These are phyloP conservation scores for Drosophila quadrilineata DNA, from an alignment of 1,140 invertebrate genomes.

Conservation along the genomic window DNA sequence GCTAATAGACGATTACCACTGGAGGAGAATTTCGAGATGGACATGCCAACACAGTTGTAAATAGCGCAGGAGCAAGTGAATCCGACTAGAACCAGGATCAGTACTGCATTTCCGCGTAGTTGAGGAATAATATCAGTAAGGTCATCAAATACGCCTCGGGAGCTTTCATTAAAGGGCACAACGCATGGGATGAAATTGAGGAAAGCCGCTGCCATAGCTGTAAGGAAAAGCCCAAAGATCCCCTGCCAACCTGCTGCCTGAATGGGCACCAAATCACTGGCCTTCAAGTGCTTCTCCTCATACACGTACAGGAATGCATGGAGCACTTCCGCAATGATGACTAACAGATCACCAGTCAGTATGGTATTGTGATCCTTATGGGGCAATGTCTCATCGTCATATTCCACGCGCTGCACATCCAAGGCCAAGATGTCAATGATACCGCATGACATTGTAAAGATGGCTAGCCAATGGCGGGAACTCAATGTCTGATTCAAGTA, in stretches of 20 bases:
- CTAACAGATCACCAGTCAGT: slow-evolving; percentile 95
- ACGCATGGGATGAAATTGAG: slow-evolving; percentile 92
- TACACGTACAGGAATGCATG: slow-evolving; percentile 96
- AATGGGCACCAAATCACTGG: slow-evolving; percentile 89
- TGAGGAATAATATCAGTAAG: slow-evolving; percentile 91
- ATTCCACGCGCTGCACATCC: slow-evolving; percentile 81
- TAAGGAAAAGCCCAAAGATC: slow-evolving; percentile 91
- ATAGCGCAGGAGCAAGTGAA: slow-evolving; percentile 96
- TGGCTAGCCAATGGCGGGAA: slow-evolving; percentile 87
- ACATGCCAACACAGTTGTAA: slow-evolving; percentile 97
- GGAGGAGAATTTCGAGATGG: slow-evolving; percentile 96
- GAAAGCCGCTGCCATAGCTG: slow-evolving; percentile 89
- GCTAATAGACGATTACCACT: slow-evolving; percentile 96
- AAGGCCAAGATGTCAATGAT: slow-evolving; percentile 89
- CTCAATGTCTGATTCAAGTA: slow-evolving; percentile 89
- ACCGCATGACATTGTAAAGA: slow-evolving; percentile 90
- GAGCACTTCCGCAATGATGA: slow-evolving; percentile 95
- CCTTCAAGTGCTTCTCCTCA: slow-evolving; percentile 94
- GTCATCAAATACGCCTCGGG: slow-evolving; percentile 92
- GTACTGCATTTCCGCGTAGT: slow-evolving; percentile 83
- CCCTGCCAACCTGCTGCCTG: slow-evolving; percentile 96
- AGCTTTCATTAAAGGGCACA: slow-evolving; percentile 89
- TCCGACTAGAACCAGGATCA: slow-evolving; percentile 84
- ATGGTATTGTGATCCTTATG: slow-evolving; percentile 86
- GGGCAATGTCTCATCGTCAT: slow-evolving; percentile 75